Conservation (phyloP, 2,113 vertebrate genomes). For the Poeciliopsis prolifica region DNA sequence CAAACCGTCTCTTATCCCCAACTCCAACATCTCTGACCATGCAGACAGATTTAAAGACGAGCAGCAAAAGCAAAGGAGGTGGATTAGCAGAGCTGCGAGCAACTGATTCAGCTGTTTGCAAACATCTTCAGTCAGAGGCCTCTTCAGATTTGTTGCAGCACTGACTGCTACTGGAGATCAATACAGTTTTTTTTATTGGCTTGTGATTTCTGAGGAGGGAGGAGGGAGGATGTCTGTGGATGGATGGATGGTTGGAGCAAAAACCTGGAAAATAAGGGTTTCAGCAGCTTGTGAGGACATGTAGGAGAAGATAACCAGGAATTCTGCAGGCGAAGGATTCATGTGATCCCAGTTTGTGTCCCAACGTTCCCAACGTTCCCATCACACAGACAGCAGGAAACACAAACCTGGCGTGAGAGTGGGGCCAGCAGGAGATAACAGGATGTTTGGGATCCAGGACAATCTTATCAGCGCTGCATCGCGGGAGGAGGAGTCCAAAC, state of each 20-base stretch:
- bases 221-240: too few species aligned
- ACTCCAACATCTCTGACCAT: too few species aligned
- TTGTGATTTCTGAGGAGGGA: too few species aligned
- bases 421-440: conserved; percentile 3
- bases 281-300: not conserved
- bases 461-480: conserved; percentile 59
- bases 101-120: too few species aligned
- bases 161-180: too few species aligned
- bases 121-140: too few species aligned
- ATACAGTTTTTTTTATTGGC: too few species aligned
- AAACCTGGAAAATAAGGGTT: not conserved
- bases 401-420: not conserved
- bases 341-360: not conserved
- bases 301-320: not conserved
- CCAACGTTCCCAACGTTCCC: conserved; percentile 20
- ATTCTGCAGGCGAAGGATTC: not conserved
- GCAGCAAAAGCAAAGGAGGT: too few species aligned
- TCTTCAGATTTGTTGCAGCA: not conserved
- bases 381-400: conserved; percentile 31
- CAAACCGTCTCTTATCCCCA: too few species aligned
- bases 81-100: too few species aligned
- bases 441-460: conserved; percentile 36
- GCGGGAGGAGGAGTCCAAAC: conserved; percentile 15
- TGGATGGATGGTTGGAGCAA: too few species aligned
- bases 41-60: too few species aligned